Base-by-base conservation (phyloP, 2,113 vertebrate genomes). In the Climacteris rufus region DNA sequence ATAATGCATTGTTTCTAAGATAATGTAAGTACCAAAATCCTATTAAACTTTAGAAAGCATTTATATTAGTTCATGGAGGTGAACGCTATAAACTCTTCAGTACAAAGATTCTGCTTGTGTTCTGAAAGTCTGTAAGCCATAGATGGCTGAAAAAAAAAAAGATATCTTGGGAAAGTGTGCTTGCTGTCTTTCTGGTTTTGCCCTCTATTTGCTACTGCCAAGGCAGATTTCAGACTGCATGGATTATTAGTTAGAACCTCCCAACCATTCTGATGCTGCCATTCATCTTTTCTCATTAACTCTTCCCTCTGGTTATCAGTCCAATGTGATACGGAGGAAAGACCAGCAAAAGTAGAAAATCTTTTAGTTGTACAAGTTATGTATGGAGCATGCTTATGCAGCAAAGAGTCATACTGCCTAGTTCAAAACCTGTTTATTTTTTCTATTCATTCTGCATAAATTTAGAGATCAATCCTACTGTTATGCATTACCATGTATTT, bases 161-260 rank as follows among this genome's bases (percentile, higher is more conserved):
- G 0, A 0, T 52, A 2, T 27, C 10, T 37, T 35, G n/a, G 24
- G 25, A 19, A 35, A 37, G 2, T 20, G 5, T 44, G 40, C 17
- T 81, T 69, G 7, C 6, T 6, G 1, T 69, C 50, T 69, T 83
- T 74, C 40, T 7, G 15, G 35, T 87, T 91, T 74, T 69, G 24
- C 15, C 19, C 4, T 61, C 12, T 7, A 6, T 74, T 83, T 76
- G 7, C 24, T 72, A 22, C 50, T 44, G 33, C 30, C 21, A 57
- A 77, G 9, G 17, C 68, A 91, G 22, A 6, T 77, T 37, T 76
- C 27, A 2, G 2, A 17, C 20, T 40, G 20, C 56, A 53, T 44
- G 37, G 24, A 14, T 57, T 77, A 53, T 65, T 56, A 77, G 8
- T 35, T 75, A 89, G 72, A 94, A 50, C 25, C 19, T 69, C 37